A percentile compares a stretch with the other conserved stretches of the same genome.
These are phyloP conservation scores for Petrolisthes cinctipes DNA, from an alignment of 2,888 invertebrate genomes.

Conservation along the genomic window DNA sequence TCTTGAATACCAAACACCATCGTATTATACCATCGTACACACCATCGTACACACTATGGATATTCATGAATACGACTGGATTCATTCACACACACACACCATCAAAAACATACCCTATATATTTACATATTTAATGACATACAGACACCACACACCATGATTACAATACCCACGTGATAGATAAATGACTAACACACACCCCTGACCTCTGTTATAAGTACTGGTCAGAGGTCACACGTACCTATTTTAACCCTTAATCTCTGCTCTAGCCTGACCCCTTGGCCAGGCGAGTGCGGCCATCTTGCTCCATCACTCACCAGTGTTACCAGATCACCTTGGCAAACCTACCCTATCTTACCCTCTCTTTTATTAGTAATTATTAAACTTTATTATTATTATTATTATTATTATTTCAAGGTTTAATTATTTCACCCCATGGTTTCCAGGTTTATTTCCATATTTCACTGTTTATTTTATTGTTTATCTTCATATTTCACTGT, in stretches of 20 bases:
- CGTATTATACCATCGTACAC: no score
- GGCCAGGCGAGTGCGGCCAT: slow-evolving; percentile 63
- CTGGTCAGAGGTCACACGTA: slow-evolving; percentile 22
- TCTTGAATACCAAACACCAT: no score
- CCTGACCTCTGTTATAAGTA: no score
- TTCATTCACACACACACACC: background rate
- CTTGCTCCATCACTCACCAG: slow-evolving; percentile 52
- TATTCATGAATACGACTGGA: no score
- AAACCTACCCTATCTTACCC: background rate
- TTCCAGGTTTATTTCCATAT: background rate
- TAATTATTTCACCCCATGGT: background rate
- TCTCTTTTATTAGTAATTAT: background rate
- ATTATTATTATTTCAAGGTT: background rate
- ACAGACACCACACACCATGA: background rate
- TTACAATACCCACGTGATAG: no score
- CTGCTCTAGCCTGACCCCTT: slow-evolving; percentile 63
- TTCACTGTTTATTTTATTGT: no score
- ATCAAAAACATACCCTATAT: background rate
- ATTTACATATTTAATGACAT: background rate
- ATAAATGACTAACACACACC: no score
- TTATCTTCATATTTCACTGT: no score
- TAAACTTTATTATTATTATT: background rate
- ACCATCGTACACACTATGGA: no score
- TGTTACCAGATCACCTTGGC: background rate
- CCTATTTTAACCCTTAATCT: slow-evolving; percentile 65